Evolutionary conservation across 2,113 vertebrate species (phyloP).

Genomic region (Bos javanicus): DNA sequence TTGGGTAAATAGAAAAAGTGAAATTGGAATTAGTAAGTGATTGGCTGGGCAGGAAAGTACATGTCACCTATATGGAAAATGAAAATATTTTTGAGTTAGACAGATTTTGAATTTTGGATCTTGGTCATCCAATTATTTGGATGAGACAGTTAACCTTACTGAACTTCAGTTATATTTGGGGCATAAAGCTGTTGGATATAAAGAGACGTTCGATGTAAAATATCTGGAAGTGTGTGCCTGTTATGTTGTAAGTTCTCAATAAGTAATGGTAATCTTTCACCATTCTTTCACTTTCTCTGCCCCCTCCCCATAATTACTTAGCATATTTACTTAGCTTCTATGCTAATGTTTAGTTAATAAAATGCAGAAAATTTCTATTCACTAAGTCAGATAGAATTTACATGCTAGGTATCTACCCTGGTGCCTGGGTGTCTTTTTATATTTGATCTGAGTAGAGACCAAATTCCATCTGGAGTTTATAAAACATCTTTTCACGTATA

Average conservation of each 20-base stretch:
- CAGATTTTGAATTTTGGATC: not conserved
- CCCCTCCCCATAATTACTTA: not conserved
- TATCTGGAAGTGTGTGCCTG: not conserved
- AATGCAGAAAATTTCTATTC: not conserved
- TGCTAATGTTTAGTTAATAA: not conserved
- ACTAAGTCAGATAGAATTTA: conserved; percentile 25
- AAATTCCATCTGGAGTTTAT: conserved; percentile 68
- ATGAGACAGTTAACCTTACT: not conserved
- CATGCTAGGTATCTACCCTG: conserved; percentile 1
- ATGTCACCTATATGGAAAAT: not conserved
- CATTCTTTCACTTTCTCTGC: not conserved
- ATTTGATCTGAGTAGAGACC: conserved; percentile 59
- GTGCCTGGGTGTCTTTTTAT: conserved; percentile 48
- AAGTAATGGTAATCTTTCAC: not conserved
- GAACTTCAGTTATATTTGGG: not conserved
- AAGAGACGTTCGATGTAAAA: not conserved
- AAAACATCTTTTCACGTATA: conserved; percentile 67
- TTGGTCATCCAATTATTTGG: not conserved
- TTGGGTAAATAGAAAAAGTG: not conserved
- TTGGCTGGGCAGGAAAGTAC: not conserved
- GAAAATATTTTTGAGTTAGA: not conserved
- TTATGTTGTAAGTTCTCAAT: not conserved
- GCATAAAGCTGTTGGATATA: not conserved
- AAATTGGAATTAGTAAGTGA: not conserved
- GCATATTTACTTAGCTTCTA: not conserved